Percentiles rank a stretch among this genome's conserved stretches.
Evolutionary conservation across 2,797 vertebrate genomes (phyloP).

Genomic region (Leucoraja ocellata): DNA sequence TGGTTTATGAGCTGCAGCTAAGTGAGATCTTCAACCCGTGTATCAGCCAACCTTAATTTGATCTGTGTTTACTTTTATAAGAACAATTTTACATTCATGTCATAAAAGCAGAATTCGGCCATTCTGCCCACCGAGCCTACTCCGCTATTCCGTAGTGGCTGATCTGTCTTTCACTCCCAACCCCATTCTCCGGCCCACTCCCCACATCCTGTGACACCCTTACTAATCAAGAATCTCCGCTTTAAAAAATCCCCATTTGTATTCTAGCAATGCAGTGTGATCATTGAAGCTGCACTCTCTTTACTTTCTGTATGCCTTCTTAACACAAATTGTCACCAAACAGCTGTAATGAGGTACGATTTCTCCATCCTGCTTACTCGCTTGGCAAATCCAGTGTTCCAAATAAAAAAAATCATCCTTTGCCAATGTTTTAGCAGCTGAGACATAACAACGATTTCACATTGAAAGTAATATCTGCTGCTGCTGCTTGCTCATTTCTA

Average conservation of each 20-base stretch:
- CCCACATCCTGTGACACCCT: too few relatives aligned
- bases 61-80: slow-evolving; percentile 8
- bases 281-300: slow-evolving; percentile 14
- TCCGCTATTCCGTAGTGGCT: too few relatives aligned
- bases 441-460: slow-evolving; percentile 4
- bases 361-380: slow-evolving; percentile 24
- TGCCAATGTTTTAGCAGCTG: slow-evolving; percentile 14
- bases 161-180: too few relatives aligned
- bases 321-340: not conserved
- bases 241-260: not conserved
- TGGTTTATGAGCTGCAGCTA: not conserved
- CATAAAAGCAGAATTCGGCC: too few relatives aligned
- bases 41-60: slow-evolving; percentile 23
- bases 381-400: slow-evolving; percentile 14
- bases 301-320: not conserved
- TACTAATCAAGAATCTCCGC: too few relatives aligned
- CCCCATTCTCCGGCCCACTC: too few relatives aligned
- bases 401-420: not conserved
- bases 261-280: not conserved
- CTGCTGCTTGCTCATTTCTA: slow-evolving; percentile 22
- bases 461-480: slow-evolving; percentile 22
- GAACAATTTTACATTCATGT: not conserved
- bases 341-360: slow-evolving; percentile 29
- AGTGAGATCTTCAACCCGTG: not conserved
- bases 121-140: too few relatives aligned